Base-by-base conservation (phyloP, 2,888 invertebrate species). In the Heteromurus nitidus region DNA sequence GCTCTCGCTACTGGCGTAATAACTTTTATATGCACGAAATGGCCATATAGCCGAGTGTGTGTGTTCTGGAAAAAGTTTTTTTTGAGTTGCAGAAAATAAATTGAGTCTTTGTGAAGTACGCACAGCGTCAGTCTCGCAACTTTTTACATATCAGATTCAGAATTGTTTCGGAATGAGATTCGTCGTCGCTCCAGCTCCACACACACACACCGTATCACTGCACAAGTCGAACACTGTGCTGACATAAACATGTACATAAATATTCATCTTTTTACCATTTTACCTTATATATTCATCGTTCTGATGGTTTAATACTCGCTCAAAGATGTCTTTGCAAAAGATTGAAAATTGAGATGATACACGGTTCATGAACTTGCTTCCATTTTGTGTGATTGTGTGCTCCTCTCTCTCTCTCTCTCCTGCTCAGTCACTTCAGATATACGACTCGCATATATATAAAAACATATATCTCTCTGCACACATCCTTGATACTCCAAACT, bases 311-410 rank as follows among this genome's bases (percentile, higher is more conserved):
- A n/a, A 7, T 50, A n/a, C 18, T 50, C 3, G 18, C 5, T 18
- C 3, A 50, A n/a, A 50, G n/a, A n/a, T 50, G 50, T 50, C 11
- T n/a, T 50, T 3, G 24, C 7, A 55, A 24, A 55, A 55, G 55
- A 55, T 55, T 55, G 55, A 55, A 55, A 55, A 24, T 55, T 55
- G 55, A 50, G 18, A 50, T n/a, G 55, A 24, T 20, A 24, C 55
- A 55, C 44, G 22, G 11, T 31, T 24, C n/a, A 26, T 55, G 24
- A 44, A 53, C 47, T 68, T 44, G 13, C 36, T 47, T 47, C 36
- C 55, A 58, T 42, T 58, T 44, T 20, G 22, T 22, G 18, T 70
- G 70, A 70, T 42, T 42, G 44, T 36, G 42, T 26, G 58, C 26
- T 3, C 9, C 7, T 20, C 53, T 30, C 22, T 31, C n/a, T 18